A percentile compares a stretch with the other conserved stretches of the same genome.
These are phyloP conservation scores for Graptemys geographica DNA, from an alignment of 2,797 vertebrate species.

Conservation along the genomic window DNA sequence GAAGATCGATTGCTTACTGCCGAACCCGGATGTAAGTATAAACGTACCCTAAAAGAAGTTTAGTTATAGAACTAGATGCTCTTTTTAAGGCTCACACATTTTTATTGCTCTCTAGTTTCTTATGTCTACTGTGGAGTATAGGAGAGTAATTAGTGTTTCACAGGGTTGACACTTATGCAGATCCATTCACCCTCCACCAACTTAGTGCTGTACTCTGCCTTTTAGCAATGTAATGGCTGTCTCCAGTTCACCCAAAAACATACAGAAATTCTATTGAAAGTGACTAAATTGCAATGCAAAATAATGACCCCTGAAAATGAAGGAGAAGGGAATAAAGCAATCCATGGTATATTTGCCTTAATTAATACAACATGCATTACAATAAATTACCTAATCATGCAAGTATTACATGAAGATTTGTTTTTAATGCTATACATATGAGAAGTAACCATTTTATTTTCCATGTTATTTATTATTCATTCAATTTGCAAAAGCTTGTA, in stretches of 20 bases:
- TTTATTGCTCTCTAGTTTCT: neutral
- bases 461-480: conserved; percentile 53
- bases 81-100: neutral
- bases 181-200: neutral
- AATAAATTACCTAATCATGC: conserved; percentile 69
- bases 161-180: neutral
- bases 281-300: neutral
- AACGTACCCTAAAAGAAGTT: neutral
- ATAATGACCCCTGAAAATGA: conserved; percentile 9
- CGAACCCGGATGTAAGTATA: too few relatives aligned
- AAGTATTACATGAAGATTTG: conserved; percentile 63
- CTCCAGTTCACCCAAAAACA: neutral
- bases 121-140: neutral
- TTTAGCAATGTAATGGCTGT: neutral
- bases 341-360: conserved; percentile 31
- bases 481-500: conserved; percentile 65
- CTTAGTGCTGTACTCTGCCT: neutral
- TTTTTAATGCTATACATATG: conserved; percentile 38
- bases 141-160: neutral
- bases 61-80: neutral
- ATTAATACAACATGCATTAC: conserved; percentile 43
- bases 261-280: neutral
- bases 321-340: neutral
- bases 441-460: conserved; percentile 63
- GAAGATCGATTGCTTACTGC: too few relatives aligned